phyloP scores from a whole-genome alignment of 2,113 vertebrate genomes.

The Clarias macrocephalus region DNA sequence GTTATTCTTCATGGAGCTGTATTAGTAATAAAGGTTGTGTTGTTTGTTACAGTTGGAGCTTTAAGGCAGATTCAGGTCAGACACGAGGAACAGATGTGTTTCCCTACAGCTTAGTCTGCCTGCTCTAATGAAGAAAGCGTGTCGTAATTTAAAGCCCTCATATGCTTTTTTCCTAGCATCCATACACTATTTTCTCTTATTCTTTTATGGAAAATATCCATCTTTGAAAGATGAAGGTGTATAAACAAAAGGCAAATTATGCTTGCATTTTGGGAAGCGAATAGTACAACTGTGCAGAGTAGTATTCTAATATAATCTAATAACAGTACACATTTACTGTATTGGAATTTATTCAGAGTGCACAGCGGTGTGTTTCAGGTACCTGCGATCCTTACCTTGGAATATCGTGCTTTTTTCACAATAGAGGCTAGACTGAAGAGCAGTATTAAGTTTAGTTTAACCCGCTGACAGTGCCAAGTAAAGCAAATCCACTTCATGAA shows the following conservation, averaged over 20 bases:
- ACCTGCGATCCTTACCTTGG: neutral
- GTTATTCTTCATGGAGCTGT: constrained; percentile 13
- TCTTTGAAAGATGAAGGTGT: neutral
- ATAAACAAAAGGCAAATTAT: neutral
- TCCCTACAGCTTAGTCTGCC: constrained; percentile 29
- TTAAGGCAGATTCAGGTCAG: constrained; percentile 44
- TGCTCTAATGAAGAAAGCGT: constrained; percentile 34
- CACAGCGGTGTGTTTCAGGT: neutral
- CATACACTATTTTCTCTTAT: neutral
- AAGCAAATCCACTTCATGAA: neutral
- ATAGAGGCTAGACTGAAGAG: neutral
- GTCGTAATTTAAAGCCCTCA: neutral
- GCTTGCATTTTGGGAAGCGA: neutral
- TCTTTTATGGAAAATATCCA: neutral
- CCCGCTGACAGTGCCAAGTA: neutral
- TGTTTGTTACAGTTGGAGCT: constrained; percentile 29
- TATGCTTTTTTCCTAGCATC: neutral
- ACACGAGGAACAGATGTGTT: constrained; percentile 39
- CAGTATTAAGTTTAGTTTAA: neutral
- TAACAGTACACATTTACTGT: neutral
- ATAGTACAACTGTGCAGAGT: neutral
- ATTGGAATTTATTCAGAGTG: neutral
- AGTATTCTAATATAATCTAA: neutral
- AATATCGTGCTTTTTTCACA: neutral
- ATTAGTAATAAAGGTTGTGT: constrained; percentile 11